These are phyloP conservation scores for Cotesia congregata DNA, from an alignment of 2,888 invertebrate species.

Conservation along the genomic window DNA sequence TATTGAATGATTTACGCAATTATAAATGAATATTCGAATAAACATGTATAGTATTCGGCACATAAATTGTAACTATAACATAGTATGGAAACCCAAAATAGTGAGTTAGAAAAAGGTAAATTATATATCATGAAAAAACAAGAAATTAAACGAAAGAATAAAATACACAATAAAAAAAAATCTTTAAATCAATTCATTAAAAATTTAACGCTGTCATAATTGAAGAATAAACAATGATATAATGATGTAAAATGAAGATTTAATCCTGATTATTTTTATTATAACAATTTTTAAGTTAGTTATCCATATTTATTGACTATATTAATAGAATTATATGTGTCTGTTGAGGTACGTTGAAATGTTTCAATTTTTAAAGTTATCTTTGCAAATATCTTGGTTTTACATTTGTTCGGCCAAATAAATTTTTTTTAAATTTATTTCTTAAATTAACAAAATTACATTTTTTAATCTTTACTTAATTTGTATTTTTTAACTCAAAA, in stretches of 20 bases:
- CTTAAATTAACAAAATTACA: too few relatives aligned
- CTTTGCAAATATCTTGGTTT: background rate
- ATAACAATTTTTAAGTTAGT: background rate
- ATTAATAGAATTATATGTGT: background rate
- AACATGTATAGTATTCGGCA: background rate
- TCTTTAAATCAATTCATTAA: conserved; percentile 69
- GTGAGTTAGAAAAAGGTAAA: background rate
- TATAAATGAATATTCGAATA: background rate
- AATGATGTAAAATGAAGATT: conserved; percentile 44
- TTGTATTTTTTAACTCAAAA: too few relatives aligned
- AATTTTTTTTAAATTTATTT: background rate
- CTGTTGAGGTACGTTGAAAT: conserved; percentile 14
- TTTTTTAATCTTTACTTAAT: conserved; percentile 11
- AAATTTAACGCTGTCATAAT: conserved; percentile 64
- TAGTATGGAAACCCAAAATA: background rate
- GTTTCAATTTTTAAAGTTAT: background rate
- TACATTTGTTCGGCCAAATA: background rate
- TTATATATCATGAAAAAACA: background rate
- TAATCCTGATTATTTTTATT: background rate
- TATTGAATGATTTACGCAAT: background rate
- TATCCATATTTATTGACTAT: background rate
- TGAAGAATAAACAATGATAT: conserved; percentile 60
- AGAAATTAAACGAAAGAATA: background rate
- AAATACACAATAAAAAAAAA: conserved; percentile 51
- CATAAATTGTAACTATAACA: background rate